Base-by-base conservation (phyloP, 2,797 vertebrate genomes). In the Hephaestus fuliginosus region DNA sequence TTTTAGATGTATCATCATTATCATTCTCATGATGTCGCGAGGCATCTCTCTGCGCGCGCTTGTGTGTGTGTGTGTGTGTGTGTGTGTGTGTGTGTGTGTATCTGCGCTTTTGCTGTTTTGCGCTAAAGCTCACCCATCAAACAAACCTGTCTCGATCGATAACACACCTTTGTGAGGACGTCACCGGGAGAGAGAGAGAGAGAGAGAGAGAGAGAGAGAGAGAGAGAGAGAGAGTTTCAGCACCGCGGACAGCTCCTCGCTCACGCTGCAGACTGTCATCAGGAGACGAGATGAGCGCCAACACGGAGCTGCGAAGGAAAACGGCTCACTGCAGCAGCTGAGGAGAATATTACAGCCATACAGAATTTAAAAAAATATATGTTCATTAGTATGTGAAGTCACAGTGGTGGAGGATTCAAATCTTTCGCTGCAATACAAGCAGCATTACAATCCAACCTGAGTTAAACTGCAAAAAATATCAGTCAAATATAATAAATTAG, bases 201-300 rank as follows among this genome's bases (percentile, higher is more conserved):
- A 61, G 63, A 56, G 25, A 64, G 18, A 33, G 56, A 76, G 57
- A 57, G 49, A 44, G 43, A 39, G 55, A 57, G 55, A 57, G 30
- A 61, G 33, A 30, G 46, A 33, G 49, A 33, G 6, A n/a, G 43
- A 30, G 55, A 57, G 49, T 4, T 86, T 89, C 90, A 91, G 91
- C 78, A 92, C 89, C 80, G 30, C 12, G 81, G 92, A 90, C 86
- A 93, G 90, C 86, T 91, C 89, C 73, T 52, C n/a, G 2, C 28
- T 12, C 65, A n/a, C 70, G 12, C 39, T 20, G 11, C 74, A 39
- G 43, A 69, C 18, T 39, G 43, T 25, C 64, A 58, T 64, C 60
- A 80, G 22, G 20, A 61, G 25, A 62, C 39, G 49, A 51, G 65
- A 64, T 48, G 61, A 74, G 64, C 48, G 13, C 43, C 30, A 60